phyloP scores from a whole-genome alignment of 2,113 vertebrate genomes.

The Silurus meridionalis region DNA sequence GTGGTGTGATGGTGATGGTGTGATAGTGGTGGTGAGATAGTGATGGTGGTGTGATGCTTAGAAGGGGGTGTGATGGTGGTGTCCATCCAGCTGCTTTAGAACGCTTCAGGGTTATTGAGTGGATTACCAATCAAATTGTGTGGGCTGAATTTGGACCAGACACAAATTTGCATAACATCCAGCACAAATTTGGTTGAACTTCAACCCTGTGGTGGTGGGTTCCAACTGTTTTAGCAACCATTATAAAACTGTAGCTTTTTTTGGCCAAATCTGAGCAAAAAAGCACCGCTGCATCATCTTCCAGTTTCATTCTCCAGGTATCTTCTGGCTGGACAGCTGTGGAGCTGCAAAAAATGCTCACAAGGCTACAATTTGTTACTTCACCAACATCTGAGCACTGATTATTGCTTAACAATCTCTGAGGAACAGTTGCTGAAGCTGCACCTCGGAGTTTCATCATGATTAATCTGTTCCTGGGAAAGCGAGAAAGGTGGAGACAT shows the following conservation, averaged over 20 bases:
- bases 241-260: not conserved
- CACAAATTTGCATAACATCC: not conserved
- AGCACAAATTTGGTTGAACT: not conserved
- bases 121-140: not conserved
- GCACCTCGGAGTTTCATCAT: constrained; percentile 51
- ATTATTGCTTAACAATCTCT: not conserved
- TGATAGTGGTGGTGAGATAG: too few species aligned
- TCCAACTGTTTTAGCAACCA: not conserved
- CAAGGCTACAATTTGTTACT: not conserved
- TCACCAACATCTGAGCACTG: not conserved
- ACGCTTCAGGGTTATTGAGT: not conserved
- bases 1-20: too few species aligned
- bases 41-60: too few species aligned
- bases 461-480: constrained; percentile 16
- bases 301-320: not conserved
- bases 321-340: constrained; percentile 55
- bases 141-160: not conserved
- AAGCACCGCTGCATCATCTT: not conserved
- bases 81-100: not conserved
- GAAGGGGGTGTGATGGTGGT: too few species aligned
- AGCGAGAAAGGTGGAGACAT: constrained; percentile 1
- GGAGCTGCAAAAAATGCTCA: constrained; percentile 9
- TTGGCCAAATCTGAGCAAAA: not conserved
- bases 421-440: constrained; percentile 63
- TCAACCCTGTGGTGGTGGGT: not conserved